Percentiles rank a stretch among this genome's conserved stretches.
Conservation (phyloP, 2,113 vertebrate genomes). For the Corapipo altera region DNA sequence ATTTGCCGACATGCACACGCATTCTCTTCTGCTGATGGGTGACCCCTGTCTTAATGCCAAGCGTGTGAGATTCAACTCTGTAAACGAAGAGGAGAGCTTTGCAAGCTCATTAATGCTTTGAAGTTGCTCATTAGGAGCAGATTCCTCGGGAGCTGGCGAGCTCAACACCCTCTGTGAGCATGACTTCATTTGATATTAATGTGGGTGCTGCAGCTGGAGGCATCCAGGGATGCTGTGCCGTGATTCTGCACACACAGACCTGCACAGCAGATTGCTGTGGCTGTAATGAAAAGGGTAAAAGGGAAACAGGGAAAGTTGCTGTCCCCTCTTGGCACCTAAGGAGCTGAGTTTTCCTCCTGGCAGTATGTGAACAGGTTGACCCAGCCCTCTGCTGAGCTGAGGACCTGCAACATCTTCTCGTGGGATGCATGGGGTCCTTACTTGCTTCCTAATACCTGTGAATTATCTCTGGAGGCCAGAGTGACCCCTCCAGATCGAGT, state of each 20-base stretch:
- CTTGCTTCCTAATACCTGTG: background rate
- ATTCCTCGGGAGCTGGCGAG: conserved; percentile 33
- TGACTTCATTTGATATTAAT: conserved; percentile 54
- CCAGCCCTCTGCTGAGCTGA: background rate
- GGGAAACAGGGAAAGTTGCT: background rate
- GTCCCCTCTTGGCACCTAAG: background rate
- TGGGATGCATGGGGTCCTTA: background rate
- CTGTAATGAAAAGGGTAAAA: background rate
- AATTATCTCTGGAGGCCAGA: background rate
- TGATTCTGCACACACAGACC: background rate
- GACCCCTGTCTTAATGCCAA: conserved; percentile 67
- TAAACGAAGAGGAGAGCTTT: conserved; percentile 65
- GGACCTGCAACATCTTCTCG: background rate
- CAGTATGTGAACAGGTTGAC: background rate
- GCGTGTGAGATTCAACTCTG: conserved; percentile 26
- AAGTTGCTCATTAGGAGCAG: conserved; percentile 68
- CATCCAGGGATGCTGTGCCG: background rate
- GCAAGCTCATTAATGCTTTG: conserved; percentile 73
- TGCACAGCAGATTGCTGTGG: background rate
- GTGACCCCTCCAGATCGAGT: background rate
- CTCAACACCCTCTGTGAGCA: conserved; percentile 33
- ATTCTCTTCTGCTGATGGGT: conserved; percentile 43
- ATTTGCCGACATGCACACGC: conserved; percentile 41
- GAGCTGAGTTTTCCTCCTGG: background rate
- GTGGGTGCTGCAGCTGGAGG: conserved; percentile 24